Evolutionary conservation across 2,113 vertebrate species (phyloP), one percentile per base, ranked within the genome.

Genomic region (Anhinga rufa): DNA sequence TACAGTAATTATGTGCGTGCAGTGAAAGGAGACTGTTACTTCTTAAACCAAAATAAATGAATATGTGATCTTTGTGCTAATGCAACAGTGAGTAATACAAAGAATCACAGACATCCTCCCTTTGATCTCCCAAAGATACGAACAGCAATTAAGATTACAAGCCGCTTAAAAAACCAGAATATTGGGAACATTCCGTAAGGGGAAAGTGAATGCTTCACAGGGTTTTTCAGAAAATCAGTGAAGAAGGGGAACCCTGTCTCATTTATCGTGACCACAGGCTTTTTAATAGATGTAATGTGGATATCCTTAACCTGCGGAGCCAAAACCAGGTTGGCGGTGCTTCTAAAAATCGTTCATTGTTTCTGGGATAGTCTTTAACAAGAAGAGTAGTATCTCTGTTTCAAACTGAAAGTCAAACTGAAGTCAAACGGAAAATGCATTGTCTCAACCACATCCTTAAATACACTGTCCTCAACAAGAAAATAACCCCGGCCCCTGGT

Each of bases 331-430:
- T 80, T 76, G 95, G 81, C 19, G 15, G 28, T 9, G 70, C 91
- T 97, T 95, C 85, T 90, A 7, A 81, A 87, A 95, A 81, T 81
- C 52, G 54, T 60, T 91, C 86, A 78, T 72, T 70, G 44, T 75
- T 92, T 92, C 97, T 96, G 86, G 88, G 94, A 94, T 81, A 8
- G 72, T 3, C 21, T 77, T 97, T 97, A 91, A 75, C 89, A 46
- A 82, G 92, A 95, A 95, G 52, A 54, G 61, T 24, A 29, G 15
- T 31, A 10, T 70, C 80, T 95, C 77, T 71, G 81, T 79, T 92
- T 96, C 92, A 95, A 89, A 96, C 94, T 95, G 96, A 96, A 97
- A 98, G 94, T 85, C 70, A 96, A 91, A 60, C 90, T 42, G 91
- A 95, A 97, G 86, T 91, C 49, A 97, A 96, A 94, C 90, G 93